These are phyloP conservation scores for Macquaria ambigua DNA, from an alignment of 2,113 vertebrate genomes.

Conservation along the genomic window DNA sequence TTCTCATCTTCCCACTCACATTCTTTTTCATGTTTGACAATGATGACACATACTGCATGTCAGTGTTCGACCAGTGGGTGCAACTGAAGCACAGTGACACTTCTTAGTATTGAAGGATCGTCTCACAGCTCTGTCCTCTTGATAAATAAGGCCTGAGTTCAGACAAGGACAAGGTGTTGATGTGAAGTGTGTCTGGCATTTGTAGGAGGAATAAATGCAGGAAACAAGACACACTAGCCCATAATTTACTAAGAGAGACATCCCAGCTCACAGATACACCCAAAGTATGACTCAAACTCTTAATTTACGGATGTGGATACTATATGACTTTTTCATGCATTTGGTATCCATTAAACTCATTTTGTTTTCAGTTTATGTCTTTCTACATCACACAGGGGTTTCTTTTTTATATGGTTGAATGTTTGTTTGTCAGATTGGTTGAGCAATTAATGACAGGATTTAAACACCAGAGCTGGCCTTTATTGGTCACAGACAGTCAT, in stretches of 20 bases:
- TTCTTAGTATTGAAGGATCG: background rate
- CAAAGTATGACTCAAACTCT: constrained; percentile 54
- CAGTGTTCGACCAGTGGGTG: constrained; percentile 1
- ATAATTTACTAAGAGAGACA: constrained; percentile 15
- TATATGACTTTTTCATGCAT: constrained; percentile 17
- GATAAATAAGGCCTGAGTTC: constrained; percentile 21
- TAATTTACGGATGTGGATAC: constrained; percentile 17
- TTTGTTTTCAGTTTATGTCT: constrained; percentile 34
- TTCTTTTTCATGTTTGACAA: constrained; percentile 30
- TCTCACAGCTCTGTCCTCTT: background rate
- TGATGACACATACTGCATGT: background rate
- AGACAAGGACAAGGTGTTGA: constrained; percentile 30
- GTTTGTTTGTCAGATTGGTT: constrained; percentile 43
- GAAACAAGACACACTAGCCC: constrained; percentile 10
- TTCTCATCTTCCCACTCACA: constrained; percentile 37
- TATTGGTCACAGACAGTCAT: constrained; percentile 29
- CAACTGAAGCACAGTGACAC: background rate
- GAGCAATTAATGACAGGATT: constrained; percentile 40
- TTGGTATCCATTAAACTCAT: constrained; percentile 48
- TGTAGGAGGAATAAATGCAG: constrained; percentile 16
- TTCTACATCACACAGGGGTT: constrained; percentile 10
- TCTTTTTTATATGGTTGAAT: constrained; percentile 2
- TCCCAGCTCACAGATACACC: constrained; percentile 33
- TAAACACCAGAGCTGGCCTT: constrained; percentile 5
- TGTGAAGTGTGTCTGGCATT: constrained; percentile 24